Conservation (phyloP, 23 tunicate species). For the Ciona savignyi region DNA sequence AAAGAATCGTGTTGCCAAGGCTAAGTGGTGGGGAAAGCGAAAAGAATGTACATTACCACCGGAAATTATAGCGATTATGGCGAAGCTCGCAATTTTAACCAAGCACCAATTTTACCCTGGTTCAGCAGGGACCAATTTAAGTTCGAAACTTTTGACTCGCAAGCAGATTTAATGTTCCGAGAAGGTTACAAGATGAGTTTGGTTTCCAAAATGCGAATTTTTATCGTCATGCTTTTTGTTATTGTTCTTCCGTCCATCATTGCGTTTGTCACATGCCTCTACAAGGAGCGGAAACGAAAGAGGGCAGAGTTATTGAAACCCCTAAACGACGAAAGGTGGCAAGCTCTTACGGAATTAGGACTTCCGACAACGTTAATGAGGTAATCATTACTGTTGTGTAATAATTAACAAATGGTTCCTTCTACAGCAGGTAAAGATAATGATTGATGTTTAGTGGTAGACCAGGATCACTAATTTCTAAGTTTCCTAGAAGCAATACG, state of each 20-base stretch:
- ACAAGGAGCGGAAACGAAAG: constrained; percentile 7
- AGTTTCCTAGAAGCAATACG: too few species aligned
- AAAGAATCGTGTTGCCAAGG: too few species aligned
- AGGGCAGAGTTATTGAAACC: neutral
- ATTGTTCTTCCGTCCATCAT: constrained; percentile 18
- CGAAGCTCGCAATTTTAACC: too few species aligned
- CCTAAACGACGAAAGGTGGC: neutral
- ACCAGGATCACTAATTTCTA: too few species aligned
- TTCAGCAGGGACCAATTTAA: neutral
- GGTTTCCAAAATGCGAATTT: neutral
- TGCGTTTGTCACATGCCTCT: constrained; percentile 4
- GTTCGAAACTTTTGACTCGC: neutral
- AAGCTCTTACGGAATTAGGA: neutral
- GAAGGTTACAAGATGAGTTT: neutral
- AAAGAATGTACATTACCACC: too few species aligned
- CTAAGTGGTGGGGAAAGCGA: too few species aligned
- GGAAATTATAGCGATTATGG: too few species aligned
- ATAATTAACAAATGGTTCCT: too few species aligned
- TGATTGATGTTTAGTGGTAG: too few species aligned
- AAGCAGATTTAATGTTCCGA: neutral
- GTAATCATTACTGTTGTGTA: too few species aligned
- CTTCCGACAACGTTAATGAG: neutral
- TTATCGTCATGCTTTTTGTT: constrained; percentile 12
- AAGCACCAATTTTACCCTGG: too few species aligned
- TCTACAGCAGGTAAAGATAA: too few species aligned